These are phyloP conservation scores for Manis crassicaudata DNA, from an alignment of 2,797 vertebrate species.

Conservation along the genomic window DNA sequence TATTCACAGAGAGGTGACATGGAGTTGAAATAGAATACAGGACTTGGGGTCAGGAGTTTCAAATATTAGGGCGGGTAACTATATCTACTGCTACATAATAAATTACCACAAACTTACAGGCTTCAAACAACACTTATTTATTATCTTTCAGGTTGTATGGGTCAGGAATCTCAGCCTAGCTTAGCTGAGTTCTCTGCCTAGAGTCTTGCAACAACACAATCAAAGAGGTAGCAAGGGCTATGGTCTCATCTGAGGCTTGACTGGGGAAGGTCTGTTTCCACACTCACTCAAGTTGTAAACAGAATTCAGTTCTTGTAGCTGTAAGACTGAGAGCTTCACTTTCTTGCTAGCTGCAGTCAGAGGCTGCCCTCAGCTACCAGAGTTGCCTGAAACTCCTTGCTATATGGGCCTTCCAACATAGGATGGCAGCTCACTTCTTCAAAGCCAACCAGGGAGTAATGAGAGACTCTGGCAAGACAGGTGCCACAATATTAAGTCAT, in stretches of 20 bases:
- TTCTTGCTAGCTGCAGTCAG: neutral
- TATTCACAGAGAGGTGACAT: neutral
- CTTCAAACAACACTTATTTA: neutral
- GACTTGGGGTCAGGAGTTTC: neutral
- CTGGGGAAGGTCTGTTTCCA: neutral
- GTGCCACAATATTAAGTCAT: neutral
- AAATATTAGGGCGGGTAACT: neutral
- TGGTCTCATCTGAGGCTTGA: neutral
- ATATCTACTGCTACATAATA: neutral
- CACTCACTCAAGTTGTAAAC: neutral
- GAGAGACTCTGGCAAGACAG: neutral
- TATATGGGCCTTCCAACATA: neutral
- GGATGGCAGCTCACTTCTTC: neutral
- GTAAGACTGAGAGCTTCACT: neutral
- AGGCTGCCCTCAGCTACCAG: neutral
- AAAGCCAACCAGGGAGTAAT: neutral
- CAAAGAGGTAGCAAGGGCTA: neutral
- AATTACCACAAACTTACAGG: neutral
- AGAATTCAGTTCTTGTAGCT: neutral
- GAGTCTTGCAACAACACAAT: neutral
- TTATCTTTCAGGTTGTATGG: neutral
- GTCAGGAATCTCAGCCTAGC: neutral
- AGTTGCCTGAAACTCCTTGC: neutral
- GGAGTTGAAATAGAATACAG: neutral
- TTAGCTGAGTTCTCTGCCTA: neutral